Evolutionary conservation across 2,888 invertebrate genomes (phyloP).

Genomic region (Andrena minutula): DNA sequence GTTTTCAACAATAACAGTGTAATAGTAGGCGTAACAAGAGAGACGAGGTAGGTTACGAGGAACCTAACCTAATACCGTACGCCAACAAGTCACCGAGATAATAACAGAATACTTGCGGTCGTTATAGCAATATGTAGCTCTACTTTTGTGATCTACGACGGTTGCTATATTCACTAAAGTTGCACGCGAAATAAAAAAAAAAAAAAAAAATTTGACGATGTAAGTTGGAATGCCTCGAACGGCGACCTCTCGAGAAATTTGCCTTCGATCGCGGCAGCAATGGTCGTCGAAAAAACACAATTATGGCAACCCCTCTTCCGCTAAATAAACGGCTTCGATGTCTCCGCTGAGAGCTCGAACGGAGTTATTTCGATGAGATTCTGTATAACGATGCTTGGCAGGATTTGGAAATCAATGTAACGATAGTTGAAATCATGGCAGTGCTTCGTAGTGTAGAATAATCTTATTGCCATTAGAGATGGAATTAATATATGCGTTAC

Average conservation of each 20-base stretch:
- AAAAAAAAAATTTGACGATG: neutral
- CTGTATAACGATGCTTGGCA: conserved; percentile 61
- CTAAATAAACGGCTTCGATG: neutral
- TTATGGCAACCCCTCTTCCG: conserved; percentile 12
- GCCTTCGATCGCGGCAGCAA: neutral
- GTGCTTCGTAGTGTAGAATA: conserved; percentile 80
- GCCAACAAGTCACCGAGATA: conserved; percentile 81
- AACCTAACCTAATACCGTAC: conserved; percentile 83
- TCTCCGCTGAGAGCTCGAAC: neutral
- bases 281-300: conserved; percentile 44
- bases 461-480: conserved; percentile 78
- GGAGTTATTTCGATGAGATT: neutral
- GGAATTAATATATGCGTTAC: conserved; percentile 62
- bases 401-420: conserved; percentile 77
- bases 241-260: neutral
- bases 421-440: conserved; percentile 80
- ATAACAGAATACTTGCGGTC: conserved; percentile 57
- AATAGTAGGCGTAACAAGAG: conserved; percentile 84
- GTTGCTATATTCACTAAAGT: conserved; percentile 41
- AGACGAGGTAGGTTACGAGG: conserved; percentile 84
- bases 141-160: conserved; percentile 26
- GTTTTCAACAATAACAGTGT: conserved; percentile 85
- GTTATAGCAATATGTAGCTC: conserved; percentile 15
- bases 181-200: conserved; percentile 1
- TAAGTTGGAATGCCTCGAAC: conserved; percentile 7